A percentile compares a stretch with the other conserved stretches of the same genome.
Conservation (phyloP, 2,113 vertebrate genomes). For the Muntiacus reevesi region DNA sequence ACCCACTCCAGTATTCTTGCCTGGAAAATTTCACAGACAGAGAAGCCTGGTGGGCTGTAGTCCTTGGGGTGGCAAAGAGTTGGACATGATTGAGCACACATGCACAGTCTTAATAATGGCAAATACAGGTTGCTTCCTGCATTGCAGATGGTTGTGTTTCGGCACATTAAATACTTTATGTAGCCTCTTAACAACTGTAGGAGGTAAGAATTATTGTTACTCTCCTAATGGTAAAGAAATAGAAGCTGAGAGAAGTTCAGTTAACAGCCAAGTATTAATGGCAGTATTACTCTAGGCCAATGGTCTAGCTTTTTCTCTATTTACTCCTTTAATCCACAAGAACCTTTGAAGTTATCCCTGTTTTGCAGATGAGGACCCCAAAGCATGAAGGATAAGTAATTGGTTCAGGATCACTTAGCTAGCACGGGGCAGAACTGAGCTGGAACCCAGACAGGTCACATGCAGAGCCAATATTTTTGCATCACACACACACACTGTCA, state of each 20-base stretch:
- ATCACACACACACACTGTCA: background rate
- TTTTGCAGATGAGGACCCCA: background rate
- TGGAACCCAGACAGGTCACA: background rate
- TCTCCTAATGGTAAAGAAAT: background rate
- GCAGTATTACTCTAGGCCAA: rapidly evolving
- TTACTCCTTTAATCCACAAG: background rate
- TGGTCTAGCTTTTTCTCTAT: background rate
- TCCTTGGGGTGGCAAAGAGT: background rate
- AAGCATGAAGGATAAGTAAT: background rate
- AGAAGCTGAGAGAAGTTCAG: background rate
- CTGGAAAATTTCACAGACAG: background rate
- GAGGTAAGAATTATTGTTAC: background rate
- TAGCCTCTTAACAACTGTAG: background rate
- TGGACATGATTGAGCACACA: background rate
- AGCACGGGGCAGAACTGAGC: background rate
- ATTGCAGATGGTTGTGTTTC: background rate
- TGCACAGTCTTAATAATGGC: background rate
- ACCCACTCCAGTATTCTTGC: background rate
- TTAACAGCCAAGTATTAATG: background rate
- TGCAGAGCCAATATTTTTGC: background rate
- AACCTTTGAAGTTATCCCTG: background rate
- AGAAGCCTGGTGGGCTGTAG: background rate
- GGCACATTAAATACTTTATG: background rate
- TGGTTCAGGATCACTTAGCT: background rate
- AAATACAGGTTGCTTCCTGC: background rate